Base-by-base conservation (phyloP, 2,797 vertebrate species). In the Silurus aristotelis region DNA sequence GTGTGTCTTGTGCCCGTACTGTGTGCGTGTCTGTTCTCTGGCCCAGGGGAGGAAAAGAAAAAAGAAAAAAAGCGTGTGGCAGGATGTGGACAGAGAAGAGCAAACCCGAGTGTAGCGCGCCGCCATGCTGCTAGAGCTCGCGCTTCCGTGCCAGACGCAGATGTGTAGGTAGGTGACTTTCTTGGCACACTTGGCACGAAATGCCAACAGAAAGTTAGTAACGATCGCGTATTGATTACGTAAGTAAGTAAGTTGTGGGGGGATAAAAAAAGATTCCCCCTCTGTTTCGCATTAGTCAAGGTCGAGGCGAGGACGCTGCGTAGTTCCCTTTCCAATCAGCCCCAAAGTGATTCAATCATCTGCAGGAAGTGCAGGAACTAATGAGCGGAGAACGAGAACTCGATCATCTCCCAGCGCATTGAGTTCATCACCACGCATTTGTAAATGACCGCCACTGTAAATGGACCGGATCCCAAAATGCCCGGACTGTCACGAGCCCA, bases 361-460 rank as follows among this genome's bases (percentile, higher is more conserved):
- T 19, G 80, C 61, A 83, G 81, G 84, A 88, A 87, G 87, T 85
- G 12, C 61, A 61, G 46, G 88, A 84, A 86, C 56, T 66, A 10
- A 14, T 8, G 70, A 43, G 25, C 5, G 22, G n/a, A 48, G 31
- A 56, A 5, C 61, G 31, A 60, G 38, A 48, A 77, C 27, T 80
- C 31, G 43, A 80, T 63, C 79, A 46, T 80, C 48, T 67, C 80
- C 31, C 73, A 46, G 58, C 22, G 46, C 64, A 70, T 7, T 52
- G 48, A 63, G 70, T 85, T 81, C 31, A 19, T 56, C 31, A 20
- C 3, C 58, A 8, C 80, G 14, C 52, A 81, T 75, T 75, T 25
- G 68, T 72, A 84, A 64, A 89, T 89, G 89, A 87, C 78, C 67
- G 17, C 89, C 67, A n/a, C 82, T 56, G 88, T 38, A 25, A 89